These are phyloP conservation scores for Alosa sapidissima DNA, from an alignment of 2,797 vertebrate species.

Conservation along the genomic window DNA sequence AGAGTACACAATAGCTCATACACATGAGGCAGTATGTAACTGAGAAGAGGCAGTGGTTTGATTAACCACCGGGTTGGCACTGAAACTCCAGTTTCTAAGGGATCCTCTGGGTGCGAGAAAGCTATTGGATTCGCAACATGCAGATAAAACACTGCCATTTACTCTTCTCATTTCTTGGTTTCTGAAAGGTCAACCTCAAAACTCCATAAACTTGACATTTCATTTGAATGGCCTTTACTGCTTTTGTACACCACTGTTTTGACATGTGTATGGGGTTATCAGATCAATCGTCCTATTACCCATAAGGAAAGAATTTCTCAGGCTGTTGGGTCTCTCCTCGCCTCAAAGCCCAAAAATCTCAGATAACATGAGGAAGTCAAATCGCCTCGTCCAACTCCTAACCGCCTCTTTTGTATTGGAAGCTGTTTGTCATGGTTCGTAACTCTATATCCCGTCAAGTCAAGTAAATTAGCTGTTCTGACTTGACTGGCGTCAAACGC, in stretches of 20 bases:
- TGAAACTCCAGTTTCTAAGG: neutral
- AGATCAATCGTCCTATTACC: constrained; percentile 28
- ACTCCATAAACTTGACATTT: neutral
- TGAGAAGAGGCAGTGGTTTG: neutral
- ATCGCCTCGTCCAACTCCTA: constrained; percentile 33
- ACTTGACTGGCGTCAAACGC: constrained; percentile 30
- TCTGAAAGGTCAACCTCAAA: neutral
- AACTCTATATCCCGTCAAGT: constrained; percentile 41
- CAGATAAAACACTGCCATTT: neutral
- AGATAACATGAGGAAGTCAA: constrained; percentile 40
- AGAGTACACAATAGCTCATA: neutral
- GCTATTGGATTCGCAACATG: neutral
- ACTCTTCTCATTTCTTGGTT: neutral
- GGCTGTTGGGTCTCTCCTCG: constrained; percentile 10
- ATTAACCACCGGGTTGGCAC: neutral
- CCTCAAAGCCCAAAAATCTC: constrained; percentile 26
- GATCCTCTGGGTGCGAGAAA: neutral
- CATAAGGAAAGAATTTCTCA: constrained; percentile 13
- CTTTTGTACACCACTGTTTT: constrained; percentile 9
- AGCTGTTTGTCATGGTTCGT: constrained; percentile 34
- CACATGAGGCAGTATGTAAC: neutral
- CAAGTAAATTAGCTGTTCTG: constrained; percentile 22
- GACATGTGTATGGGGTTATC: constrained; percentile 22
- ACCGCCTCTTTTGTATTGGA: constrained; percentile 42
- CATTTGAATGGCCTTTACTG: neutral